Conservation (phyloP, 1,140 invertebrate genomes). For the Scaptomyza hsui region DNA sequence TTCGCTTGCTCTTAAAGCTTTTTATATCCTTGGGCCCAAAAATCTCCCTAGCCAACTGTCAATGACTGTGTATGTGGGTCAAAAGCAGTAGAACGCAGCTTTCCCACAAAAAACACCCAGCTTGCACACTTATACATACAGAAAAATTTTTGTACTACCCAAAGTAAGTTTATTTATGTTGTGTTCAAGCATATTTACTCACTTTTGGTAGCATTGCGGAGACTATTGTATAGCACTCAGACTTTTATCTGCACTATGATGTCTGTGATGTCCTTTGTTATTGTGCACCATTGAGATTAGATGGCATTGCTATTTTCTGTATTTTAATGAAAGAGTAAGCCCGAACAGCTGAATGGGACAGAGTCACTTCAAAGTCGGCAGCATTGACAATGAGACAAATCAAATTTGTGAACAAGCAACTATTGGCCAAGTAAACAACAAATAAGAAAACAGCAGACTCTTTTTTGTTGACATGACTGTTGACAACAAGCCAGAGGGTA, state of each 20-base stretch:
- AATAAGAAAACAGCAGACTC: conserved; percentile 22
- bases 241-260: conserved; percentile 24
- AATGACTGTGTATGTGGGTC: conserved; percentile 34
- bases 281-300: conserved; percentile 44
- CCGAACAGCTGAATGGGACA: conserved; percentile 3
- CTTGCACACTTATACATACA: neutral
- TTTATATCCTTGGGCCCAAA: conserved; percentile 2
- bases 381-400: conserved; percentile 57
- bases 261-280: conserved; percentile 43
- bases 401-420: conserved; percentile 57
- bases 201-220: conserved; percentile 47
- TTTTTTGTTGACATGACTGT: conserved; percentile 15
- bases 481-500: neutral
- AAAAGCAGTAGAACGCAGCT: conserved; percentile 17
- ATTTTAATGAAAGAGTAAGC: conserved; percentile 69
- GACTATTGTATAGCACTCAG: conserved; percentile 44
- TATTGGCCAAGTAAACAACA: conserved; percentile 55
- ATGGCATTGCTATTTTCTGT: conserved; percentile 17
- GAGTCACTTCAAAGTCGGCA: conserved; percentile 45
- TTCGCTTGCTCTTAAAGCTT: conserved; percentile 15
- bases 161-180: conserved; percentile 49
- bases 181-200: conserved; percentile 56
- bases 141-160: too few relatives aligned
- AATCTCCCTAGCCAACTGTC: conserved; percentile 12
- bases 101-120: neutral